Evolutionary conservation across 2,113 vertebrate genomes (phyloP), one percentile per base, ranked within the genome.

Genomic region (Zootoca vivipara): DNA sequence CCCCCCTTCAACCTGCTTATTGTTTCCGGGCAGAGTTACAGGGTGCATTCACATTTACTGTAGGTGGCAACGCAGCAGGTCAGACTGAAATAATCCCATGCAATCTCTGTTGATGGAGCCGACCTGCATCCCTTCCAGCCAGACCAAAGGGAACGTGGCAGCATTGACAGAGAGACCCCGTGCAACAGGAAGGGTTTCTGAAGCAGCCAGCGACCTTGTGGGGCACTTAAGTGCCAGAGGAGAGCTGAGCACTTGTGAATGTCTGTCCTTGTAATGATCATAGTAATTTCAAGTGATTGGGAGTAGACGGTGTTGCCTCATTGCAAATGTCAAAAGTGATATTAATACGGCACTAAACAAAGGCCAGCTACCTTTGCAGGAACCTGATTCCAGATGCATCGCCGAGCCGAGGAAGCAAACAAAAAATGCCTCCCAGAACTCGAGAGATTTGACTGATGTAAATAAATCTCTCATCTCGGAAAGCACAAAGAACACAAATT

Each of bases 401-500:
- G 40, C 72, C 26, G 15, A 58, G 62, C 62, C 42, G 40, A 78
- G 52, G 72, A 78, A 83, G 72, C 80, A 83, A 75, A 62, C 18
- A 15, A 77, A 83, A 67, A 78, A 77, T 83, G 52, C 72, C 62
- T 88, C 24, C 10, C 58, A 67, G 58, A 86, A 79, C 74, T 72
- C 73, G 26, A 78, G 79, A 86, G 72, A 33, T 70, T 77, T 10
- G 35, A 58, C 16, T 86, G 79, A 83, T 77, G 73, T 70, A 82
- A 69, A 77, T 70, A 82, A 83, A 22, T 58, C 15, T 62, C 62
- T 70, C 46, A 78, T 72, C 80, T 56, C 33, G 72, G 3, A 58
- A 77, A 69, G 64, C 38, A 82, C 73, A 83, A 83, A 65, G 28
- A 83, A 78, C 52, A 56, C 64, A 83, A 86, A 83, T 70, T 90